Evolutionary conservation across 2,888 invertebrate genomes (phyloP).

Genomic region (Punctoribates punctum): DNA sequence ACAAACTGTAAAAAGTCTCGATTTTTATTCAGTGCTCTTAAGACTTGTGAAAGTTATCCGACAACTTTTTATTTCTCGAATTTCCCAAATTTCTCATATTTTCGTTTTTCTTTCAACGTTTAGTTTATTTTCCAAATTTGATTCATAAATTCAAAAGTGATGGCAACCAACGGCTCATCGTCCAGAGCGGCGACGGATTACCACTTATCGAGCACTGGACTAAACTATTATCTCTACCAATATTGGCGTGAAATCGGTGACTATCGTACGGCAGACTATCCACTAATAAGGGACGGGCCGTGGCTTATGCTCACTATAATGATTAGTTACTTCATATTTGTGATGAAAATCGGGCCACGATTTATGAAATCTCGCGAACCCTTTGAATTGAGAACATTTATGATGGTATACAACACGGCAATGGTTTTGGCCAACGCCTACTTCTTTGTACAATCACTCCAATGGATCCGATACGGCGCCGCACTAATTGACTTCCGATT

Average conservation of each 20-base stretch:
- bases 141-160: too few relatives aligned
- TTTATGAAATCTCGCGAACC: slow-evolving; percentile 73
- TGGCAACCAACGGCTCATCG: too few relatives aligned
- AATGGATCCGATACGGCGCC: slow-evolving; percentile 29
- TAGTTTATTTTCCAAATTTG: too few relatives aligned
- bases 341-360: slow-evolving; percentile 63
- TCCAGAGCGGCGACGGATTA: too few relatives aligned
- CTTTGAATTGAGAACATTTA: slow-evolving; percentile 67
- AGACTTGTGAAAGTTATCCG: too few relatives aligned
- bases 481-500: slow-evolving; percentile 16
- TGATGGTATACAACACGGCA: slow-evolving; percentile 55
- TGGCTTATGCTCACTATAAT: slow-evolving; percentile 29
- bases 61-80: too few relatives aligned
- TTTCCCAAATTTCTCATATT: too few relatives aligned
- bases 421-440: slow-evolving; percentile 34
- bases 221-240: background rate
- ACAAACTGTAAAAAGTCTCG: too few relatives aligned
- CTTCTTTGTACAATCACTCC: slow-evolving; percentile 21
- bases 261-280: slow-evolving; percentile 7
- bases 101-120: too few relatives aligned
- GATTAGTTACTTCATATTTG: slow-evolving; percentile 7
- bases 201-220: background rate
- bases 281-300: slow-evolving; percentile 22
- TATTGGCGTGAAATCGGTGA: slow-evolving; percentile 26
- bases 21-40: too few relatives aligned